A percentile compares a stretch with the other conserved stretches of the same genome.
Evolutionary conservation across 2,113 vertebrate genomes (phyloP).

Genomic region (Semicossyphus pulcher): DNA sequence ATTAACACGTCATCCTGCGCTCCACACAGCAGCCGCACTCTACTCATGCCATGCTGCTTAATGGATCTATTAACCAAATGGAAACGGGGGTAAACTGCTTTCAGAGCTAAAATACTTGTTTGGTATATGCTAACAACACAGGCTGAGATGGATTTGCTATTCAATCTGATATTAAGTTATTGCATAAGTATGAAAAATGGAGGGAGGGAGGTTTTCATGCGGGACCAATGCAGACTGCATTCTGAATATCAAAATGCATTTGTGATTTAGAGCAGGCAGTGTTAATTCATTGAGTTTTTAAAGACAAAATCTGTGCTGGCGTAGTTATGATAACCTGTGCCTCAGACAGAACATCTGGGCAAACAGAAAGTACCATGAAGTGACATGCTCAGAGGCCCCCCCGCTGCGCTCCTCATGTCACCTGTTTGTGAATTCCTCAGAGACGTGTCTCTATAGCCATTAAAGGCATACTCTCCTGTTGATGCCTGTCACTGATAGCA

Average conservation of each 20-base stretch:
- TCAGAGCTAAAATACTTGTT: slow-evolving; percentile 50
- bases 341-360: slow-evolving; percentile 37
- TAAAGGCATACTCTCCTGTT: slow-evolving; percentile 61
- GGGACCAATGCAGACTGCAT: neutral
- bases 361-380: slow-evolving; percentile 31
- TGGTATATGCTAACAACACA: slow-evolving; percentile 19
- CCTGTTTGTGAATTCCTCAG: slow-evolving; percentile 45
- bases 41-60: slow-evolving; percentile 72
- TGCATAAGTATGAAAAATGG: neutral
- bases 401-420: slow-evolving; percentile 33
- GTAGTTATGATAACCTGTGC: neutral
- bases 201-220: neutral
- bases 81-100: slow-evolving; percentile 61
- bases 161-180: neutral
- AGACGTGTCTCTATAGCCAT: slow-evolving; percentile 50
- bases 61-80: slow-evolving; percentile 85
- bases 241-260: neutral
- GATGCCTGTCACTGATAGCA: slow-evolving; percentile 73
- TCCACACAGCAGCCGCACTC: slow-evolving; percentile 60
- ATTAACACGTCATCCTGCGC: slow-evolving; percentile 81
- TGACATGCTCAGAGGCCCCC: slow-evolving; percentile 40
- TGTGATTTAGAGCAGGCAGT: neutral
- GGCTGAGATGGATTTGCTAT: neutral
- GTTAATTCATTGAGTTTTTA: neutral
- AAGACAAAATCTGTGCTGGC: slow-evolving; percentile 4